These are phyloP conservation scores for Pterophyllum scalare DNA, from an alignment of 2,113 vertebrate species.

Conservation along the genomic window DNA sequence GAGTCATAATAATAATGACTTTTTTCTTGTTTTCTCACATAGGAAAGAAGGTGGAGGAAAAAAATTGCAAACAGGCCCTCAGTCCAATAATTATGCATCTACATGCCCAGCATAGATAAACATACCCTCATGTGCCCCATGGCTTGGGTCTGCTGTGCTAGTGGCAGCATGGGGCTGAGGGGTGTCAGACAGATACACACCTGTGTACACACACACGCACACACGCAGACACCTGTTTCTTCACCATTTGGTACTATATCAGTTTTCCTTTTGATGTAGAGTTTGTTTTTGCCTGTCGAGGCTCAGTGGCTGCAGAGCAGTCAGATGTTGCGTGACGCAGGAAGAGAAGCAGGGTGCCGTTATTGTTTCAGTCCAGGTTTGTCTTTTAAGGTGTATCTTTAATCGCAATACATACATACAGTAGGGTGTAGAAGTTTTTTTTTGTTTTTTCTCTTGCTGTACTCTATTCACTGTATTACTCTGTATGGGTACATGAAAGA, in stretches of 20 bases:
- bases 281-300: slow-evolving; percentile 52
- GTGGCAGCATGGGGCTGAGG: slow-evolving; percentile 23
- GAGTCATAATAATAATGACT: slow-evolving; percentile 56
- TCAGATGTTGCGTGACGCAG: slow-evolving; percentile 48
- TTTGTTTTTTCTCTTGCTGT: neutral
- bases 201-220: slow-evolving; percentile 6
- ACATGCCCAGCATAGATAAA: slow-evolving; percentile 23
- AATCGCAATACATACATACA: neutral
- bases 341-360: slow-evolving; percentile 2
- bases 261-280: slow-evolving; percentile 59
- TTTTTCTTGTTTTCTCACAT: slow-evolving; percentile 52
- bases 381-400: neutral
- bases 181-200: slow-evolving; percentile 10
- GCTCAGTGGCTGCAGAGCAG: slow-evolving; percentile 15
- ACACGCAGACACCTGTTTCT: slow-evolving; percentile 51
- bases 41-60: neutral
- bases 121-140: slow-evolving; percentile 52
- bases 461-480: neutral
- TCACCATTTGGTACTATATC: slow-evolving; percentile 48
- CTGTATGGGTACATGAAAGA: neutral
- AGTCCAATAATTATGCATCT: neutral
- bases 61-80: slow-evolving; percentile 38
- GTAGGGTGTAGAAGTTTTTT: neutral
- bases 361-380: slow-evolving; percentile 37
- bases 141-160: slow-evolving; percentile 12